Conservation (phyloP, 2,797 vertebrate species). For the Gambusia yucatana region DNA sequence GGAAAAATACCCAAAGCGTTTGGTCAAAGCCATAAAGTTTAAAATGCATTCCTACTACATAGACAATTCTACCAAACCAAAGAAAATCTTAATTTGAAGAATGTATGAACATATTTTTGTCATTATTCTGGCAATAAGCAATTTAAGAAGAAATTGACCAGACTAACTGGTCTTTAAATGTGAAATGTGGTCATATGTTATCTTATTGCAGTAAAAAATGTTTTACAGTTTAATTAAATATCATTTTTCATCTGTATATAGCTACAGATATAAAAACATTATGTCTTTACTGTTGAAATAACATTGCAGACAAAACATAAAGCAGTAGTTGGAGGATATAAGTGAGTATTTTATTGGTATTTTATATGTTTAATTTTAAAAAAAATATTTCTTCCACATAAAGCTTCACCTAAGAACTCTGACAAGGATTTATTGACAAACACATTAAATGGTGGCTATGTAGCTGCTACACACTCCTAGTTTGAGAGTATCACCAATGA, state of each 20-base stretch:
- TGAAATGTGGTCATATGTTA: neutral
- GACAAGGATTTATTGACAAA: neutral
- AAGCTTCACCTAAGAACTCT: neutral
- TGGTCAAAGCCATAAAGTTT: neutral
- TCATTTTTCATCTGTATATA: neutral
- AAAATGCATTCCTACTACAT: neutral
- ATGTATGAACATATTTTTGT: neutral
- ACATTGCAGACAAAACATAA: neutral
- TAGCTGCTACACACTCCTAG: conserved; percentile 2
- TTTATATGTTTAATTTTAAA: neutral
- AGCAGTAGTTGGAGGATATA: neutral
- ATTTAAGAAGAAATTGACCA: neutral
- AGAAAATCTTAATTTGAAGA: neutral
- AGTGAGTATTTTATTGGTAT: neutral
- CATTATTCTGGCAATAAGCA: neutral
- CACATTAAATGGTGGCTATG: neutral
- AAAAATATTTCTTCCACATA: neutral
- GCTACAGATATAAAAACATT: neutral
- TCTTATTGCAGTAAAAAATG: neutral
- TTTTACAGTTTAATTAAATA: neutral
- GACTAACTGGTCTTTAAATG: neutral
- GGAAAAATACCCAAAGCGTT: neutral
- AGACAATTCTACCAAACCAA: neutral
- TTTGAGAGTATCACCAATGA: neutral
- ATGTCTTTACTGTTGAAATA: neutral